Percentiles rank a stretch among this genome's conserved stretches.
These are phyloP conservation scores for Actinia equina DNA, from an alignment of 64 coral and sea anemone genomes.

Conservation along the genomic window DNA sequence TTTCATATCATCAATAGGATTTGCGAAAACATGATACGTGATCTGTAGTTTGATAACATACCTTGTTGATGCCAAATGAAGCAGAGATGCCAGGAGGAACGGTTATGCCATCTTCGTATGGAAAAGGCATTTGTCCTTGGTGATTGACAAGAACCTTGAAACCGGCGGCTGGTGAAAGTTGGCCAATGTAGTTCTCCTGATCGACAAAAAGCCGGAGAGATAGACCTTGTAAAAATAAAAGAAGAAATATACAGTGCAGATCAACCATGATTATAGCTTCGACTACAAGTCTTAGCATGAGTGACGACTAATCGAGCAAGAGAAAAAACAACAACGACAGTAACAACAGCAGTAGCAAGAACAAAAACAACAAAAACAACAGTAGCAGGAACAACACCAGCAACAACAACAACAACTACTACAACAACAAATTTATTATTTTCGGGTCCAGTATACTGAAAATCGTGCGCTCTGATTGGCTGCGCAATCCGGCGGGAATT, in stretches of 20 bases:
- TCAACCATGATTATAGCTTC: no score
- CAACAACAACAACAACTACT: no score
- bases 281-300: no score
- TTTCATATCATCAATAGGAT: no score
- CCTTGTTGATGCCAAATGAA: conserved; percentile 23
- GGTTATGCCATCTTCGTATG: conserved; percentile 16
- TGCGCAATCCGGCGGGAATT: no score
- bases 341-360: not conserved
- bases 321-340: not conserved
- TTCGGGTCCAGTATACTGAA: no score
- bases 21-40: no score
- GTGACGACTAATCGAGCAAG: no score
- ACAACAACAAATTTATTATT: no score
- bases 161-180: conserved; percentile 17
- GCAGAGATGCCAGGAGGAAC: conserved; percentile 14
- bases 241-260: no score
- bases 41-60: not conserved
- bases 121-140: conserved; percentile 40
- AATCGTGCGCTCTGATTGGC: no score
- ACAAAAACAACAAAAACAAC: not conserved
- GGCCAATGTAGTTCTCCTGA: conserved; percentile 32
- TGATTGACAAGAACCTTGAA: not conserved
- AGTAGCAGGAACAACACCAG: not conserved
- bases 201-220: conserved; percentile 21
- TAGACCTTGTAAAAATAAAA: not conserved